Evolutionary conservation across 2,888 invertebrate genomes (phyloP).

Genomic region (Apomyelois bistriatella): DNA sequence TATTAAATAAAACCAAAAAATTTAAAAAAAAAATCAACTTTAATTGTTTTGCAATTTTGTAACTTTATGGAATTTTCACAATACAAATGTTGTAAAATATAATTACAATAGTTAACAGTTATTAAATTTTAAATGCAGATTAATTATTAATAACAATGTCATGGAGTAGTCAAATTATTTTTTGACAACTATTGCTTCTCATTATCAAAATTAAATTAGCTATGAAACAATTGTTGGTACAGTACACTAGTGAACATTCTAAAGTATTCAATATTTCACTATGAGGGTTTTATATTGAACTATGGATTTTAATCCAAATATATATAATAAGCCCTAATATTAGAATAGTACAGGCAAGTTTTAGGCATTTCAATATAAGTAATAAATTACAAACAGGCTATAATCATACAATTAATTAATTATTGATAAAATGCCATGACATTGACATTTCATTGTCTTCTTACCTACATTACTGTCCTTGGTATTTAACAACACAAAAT

Average conservation of each 20-base stretch:
- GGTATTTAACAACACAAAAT: constrained; percentile 38
- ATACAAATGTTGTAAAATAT: constrained; percentile 75
- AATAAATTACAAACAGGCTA: constrained; percentile 27
- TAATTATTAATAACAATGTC: constrained; percentile 64
- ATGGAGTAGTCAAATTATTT: constrained; percentile 57
- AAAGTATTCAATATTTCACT: constrained; percentile 52
- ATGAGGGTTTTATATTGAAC: constrained; percentile 43
- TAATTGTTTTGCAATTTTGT: constrained; percentile 71
- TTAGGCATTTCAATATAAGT: constrained; percentile 59
- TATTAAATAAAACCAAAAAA: constrained; percentile 29
- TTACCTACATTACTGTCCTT: constrained; percentile 34
- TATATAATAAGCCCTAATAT: constrained; percentile 50
- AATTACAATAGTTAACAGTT: constrained; percentile 74
- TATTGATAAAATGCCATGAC: constrained; percentile 51
- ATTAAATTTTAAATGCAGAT: constrained; percentile 75
- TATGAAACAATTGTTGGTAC: constrained; percentile 33
- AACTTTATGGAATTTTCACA: constrained; percentile 73
- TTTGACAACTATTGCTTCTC: constrained; percentile 35
- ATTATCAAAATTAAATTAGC: constrained; percentile 31
- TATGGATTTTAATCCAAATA: constrained; percentile 56
- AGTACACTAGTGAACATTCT: constrained; percentile 38
- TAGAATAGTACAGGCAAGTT: constrained; percentile 65
- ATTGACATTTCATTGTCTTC: constrained; percentile 47
- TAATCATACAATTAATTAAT: constrained; percentile 29
- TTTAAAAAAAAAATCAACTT: constrained; percentile 70